Base-by-base conservation (phyloP, 2,888 invertebrate species). In the Camponotus fellah region DNA sequence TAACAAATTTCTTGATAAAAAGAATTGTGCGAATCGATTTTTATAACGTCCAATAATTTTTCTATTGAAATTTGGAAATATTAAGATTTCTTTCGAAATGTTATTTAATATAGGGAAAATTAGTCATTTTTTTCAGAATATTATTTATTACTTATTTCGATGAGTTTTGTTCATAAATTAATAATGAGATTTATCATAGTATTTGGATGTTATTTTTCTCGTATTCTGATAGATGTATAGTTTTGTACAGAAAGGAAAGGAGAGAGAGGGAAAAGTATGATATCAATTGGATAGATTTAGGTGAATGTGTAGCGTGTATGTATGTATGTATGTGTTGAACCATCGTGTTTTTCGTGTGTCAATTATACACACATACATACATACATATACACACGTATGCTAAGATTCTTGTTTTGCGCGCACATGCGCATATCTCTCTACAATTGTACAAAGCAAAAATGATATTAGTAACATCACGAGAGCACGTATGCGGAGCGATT, bases 371-470 rank as follows among this genome's bases (percentile, higher is more conserved):
- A 93, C 53, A 93, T 10, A 43, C 43, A 93, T 91, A 92, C 53
- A 53, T n/a, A 90, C 90, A 90, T 91, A n/a, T 90, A 91, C 89
- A 26, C 26, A 26, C 26, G 2, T 91, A 88, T 91, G 87, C 26
- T 90, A 91, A 82, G 86, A 87, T 85, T 87, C 60, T 62, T 62
- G 68, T 68, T 40, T 37, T 60, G 64, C 34, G 53, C 40, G 58
- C 60, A 60, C 87, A 85, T 85, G 83, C 85, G 87, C 86, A 76
- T 86, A 75, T 87, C 86, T 87, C 83, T 88, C 89, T 90, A 92
- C 87, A 90, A 87, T 88, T 92, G 89, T 93, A 92, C 91, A 91
- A 92, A 93, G 92, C 93, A 89, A 90, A 91, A 89, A 92, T 56
- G 91, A 90, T 88, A 89, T 91, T 89, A 90, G 91, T 91, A 92